These are phyloP conservation scores for Drosophila paulistorum DNA, from an alignment of 1,140 invertebrate species.

Conservation along the genomic window DNA sequence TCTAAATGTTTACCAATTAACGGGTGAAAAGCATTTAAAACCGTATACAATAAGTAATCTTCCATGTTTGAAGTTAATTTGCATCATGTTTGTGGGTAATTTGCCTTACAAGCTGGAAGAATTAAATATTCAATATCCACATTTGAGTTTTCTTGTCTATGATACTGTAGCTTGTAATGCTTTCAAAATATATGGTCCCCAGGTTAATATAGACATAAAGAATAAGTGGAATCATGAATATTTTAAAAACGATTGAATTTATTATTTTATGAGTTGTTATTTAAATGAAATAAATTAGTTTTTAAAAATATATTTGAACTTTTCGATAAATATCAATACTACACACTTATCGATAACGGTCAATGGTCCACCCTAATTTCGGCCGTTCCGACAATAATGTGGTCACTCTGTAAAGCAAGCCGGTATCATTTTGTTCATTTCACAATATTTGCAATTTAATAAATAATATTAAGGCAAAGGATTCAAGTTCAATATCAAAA, in stretches of 20 bases:
- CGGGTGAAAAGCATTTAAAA: conserved; percentile 35
- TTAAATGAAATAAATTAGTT: background rate
- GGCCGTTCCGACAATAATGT: background rate
- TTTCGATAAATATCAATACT: background rate
- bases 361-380: conserved; percentile 16
- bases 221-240: conserved; percentile 31
- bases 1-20: conserved; percentile 39
- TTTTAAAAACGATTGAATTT: conserved; percentile 6
- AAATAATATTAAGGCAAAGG: conserved; percentile 1
- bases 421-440: background rate
- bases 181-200: conserved; percentile 31
- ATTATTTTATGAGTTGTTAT: background rate
- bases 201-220: conserved; percentile 32
- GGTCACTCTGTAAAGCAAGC: background rate
- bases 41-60: conserved; percentile 12
- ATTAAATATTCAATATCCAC: conserved; percentile 32
- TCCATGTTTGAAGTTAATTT: conserved; percentile 29
- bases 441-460: conserved; percentile 7
- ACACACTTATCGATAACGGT: background rate
- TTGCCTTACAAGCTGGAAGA: conserved; percentile 21
- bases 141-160: conserved; percentile 39
- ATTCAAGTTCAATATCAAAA: conserved; percentile 82
- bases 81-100: conserved; percentile 34
- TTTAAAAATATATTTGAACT: background rate
- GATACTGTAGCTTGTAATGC: conserved; percentile 22